Percentiles rank a stretch among this genome's conserved stretches.
These are phyloP conservation scores for Sphecodes monilicornis DNA, from an alignment of 2,888 invertebrate genomes.

Conservation along the genomic window DNA sequence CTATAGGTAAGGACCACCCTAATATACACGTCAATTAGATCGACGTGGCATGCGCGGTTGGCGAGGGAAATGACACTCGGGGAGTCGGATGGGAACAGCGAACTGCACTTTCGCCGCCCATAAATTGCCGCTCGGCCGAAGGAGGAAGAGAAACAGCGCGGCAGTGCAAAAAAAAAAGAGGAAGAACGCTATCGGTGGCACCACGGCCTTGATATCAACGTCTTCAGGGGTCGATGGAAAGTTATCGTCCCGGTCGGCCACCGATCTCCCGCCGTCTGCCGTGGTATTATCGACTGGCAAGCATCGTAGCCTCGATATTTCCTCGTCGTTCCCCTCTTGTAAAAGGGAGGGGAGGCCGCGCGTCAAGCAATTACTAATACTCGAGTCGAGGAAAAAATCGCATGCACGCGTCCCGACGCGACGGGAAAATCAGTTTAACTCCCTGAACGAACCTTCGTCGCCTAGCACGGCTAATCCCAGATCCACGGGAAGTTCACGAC, in stretches of 20 bases:
- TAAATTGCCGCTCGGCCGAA: constrained; percentile 72
- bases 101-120: constrained; percentile 80
- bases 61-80: constrained; percentile 78
- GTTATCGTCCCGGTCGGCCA: constrained; percentile 13
- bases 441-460: constrained; percentile 59
- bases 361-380: constrained; percentile 1
- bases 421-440: constrained; percentile 69
- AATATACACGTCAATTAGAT: constrained; percentile 73
- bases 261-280: not conserved
- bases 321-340: not conserved
- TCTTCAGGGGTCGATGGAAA: constrained; percentile 31
- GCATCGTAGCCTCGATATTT: not conserved
- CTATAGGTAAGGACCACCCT: not conserved
- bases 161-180: not conserved
- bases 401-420: constrained; percentile 26
- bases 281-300: not conserved
- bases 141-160: constrained; percentile 8
- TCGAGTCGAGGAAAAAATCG: constrained; percentile 24
- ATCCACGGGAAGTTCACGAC: constrained; percentile 69
- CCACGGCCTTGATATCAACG: constrained; percentile 18
- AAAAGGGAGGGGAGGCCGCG: not conserved
- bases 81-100: constrained; percentile 76
- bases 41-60: constrained; percentile 60
- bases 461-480: constrained; percentile 70
- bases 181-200: not conserved